A percentile compares a stretch with the other conserved stretches of the same genome.
Conservation (phyloP, 2,797 vertebrate genomes). For the Mus spretus region DNA sequence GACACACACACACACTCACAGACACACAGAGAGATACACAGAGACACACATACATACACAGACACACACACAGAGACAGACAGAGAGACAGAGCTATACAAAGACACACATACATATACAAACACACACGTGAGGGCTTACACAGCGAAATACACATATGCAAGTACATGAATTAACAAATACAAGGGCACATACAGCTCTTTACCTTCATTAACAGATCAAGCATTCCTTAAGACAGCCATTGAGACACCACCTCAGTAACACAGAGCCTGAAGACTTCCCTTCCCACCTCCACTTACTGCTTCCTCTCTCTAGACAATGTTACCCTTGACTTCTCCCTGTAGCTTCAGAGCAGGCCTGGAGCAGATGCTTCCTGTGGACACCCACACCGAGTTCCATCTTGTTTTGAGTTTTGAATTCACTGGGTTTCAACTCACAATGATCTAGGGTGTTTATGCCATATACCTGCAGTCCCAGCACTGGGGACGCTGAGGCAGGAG, state of each 20-base stretch:
- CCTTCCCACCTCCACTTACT: background rate
- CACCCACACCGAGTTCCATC: background rate
- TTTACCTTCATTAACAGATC: background rate
- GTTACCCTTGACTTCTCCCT: background rate
- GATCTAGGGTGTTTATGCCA: background rate
- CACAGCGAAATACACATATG: background rate
- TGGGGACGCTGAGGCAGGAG: background rate
- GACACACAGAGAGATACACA: too few relatives aligned
- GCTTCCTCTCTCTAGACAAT: background rate
- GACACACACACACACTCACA: too few relatives aligned
- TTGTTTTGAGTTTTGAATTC: background rate
- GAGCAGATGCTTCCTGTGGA: rapidly evolving
- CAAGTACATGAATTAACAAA: background rate
- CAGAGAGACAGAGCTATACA: background rate
- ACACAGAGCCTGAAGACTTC: background rate
- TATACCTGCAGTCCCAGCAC: background rate
- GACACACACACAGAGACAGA: background rate
- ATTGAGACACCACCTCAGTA: background rate
- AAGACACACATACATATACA: background rate
- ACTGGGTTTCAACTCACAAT: background rate
- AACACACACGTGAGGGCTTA: background rate
- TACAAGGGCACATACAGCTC: background rate
- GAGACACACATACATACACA: background rate
- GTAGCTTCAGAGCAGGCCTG: background rate
- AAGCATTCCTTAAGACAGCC: background rate